Conservation (phyloP, 2,113 vertebrate genomes). For the Apistogramma diplotaenia region DNA sequence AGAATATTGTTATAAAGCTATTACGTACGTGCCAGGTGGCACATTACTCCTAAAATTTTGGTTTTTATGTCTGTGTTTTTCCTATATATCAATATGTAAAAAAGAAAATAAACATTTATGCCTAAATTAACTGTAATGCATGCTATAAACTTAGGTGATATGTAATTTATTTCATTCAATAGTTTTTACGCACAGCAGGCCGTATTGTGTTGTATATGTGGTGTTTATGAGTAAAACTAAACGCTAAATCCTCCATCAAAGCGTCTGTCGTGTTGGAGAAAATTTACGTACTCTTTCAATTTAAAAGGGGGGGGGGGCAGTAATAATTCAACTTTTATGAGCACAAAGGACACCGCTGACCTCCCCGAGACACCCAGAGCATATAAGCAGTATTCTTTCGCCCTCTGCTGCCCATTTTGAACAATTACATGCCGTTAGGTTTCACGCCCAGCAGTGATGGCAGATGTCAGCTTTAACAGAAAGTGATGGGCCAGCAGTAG, state of each 20-base stretch:
- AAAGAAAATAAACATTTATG: background rate
- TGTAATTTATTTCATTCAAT: background rate
- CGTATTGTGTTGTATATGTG: background rate
- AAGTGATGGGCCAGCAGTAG: background rate
- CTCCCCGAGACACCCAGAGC: background rate
- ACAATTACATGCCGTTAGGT: conserved; percentile 5
- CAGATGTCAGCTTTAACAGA: conserved; percentile 11
- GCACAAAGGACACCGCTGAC: background rate
- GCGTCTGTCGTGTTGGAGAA: too few species aligned
- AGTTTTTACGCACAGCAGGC: background rate
- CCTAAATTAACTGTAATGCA: background rate
- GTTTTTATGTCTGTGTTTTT: background rate
- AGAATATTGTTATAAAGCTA: background rate
- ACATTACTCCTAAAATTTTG: background rate
- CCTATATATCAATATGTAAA: background rate
- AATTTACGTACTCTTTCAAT: too few species aligned
- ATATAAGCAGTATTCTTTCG: background rate
- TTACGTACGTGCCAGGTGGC: background rate
- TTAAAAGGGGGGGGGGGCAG: too few species aligned
- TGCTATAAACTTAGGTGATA: background rate
- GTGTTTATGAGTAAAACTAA: too few species aligned
- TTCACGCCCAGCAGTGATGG: background rate
- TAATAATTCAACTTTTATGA: too few species aligned
- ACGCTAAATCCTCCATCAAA: too few species aligned
- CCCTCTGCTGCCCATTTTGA: background rate